Conservation (phyloP, 2,888 invertebrate genomes). For the Apomyelois bistriatella region DNA sequence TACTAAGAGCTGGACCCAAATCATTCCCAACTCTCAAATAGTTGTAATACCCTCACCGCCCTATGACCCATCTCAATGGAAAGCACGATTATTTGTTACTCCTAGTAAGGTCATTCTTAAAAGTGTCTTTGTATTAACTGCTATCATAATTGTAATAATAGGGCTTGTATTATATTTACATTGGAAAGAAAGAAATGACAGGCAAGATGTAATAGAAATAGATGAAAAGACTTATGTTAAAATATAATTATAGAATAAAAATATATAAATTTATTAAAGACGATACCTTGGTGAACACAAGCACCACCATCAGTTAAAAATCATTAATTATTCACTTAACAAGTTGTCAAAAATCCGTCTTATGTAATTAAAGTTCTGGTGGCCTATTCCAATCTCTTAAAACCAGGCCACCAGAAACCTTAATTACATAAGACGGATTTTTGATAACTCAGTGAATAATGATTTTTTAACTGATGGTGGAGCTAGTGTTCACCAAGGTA, state of each 20-base stretch:
- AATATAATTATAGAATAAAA: constrained; percentile 33
- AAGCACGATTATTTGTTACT: constrained; percentile 94
- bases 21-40: constrained; percentile 98
- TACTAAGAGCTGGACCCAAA: constrained; percentile 90
- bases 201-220: constrained; percentile 71
- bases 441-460: too few relatives aligned
- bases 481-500: too few relatives aligned
- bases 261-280: too few relatives aligned
- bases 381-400: too few relatives aligned
- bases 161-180: constrained; percentile 92
- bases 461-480: too few relatives aligned
- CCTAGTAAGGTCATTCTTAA: constrained; percentile 96
- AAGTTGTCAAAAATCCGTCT: too few relatives aligned
- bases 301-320: too few relatives aligned
- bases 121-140: constrained; percentile 93
- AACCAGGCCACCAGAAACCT: too few relatives aligned
- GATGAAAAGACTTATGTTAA: constrained; percentile 70
- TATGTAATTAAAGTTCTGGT: too few relatives aligned
- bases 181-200: constrained; percentile 88
- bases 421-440: too few relatives aligned
- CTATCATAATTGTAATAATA: constrained; percentile 91
- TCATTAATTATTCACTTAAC: too few relatives aligned
- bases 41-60: constrained; percentile 95
- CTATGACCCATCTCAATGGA: constrained; percentile 89
- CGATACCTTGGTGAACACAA: too few relatives aligned